Evolutionary conservation across 2,888 invertebrate genomes (phyloP).

Genomic region (Gerosis bhagava): DNA sequence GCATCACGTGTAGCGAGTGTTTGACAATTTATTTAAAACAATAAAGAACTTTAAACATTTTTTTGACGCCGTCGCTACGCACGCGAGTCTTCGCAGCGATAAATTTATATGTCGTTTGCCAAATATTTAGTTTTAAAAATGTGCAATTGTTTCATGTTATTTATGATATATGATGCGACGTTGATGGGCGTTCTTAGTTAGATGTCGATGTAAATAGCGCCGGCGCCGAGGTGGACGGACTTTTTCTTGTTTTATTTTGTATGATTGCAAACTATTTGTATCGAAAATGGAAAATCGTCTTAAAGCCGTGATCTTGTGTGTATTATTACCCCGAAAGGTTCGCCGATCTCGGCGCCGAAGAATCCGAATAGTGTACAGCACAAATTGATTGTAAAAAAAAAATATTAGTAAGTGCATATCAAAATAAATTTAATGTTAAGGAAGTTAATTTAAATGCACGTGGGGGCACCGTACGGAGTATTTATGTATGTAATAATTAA

Average conservation of each 20-base stretch:
- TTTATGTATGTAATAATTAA: too few relatives aligned
- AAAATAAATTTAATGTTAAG: conserved; percentile 76
- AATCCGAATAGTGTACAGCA: conserved; percentile 67
- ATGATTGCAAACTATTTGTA: too few relatives aligned
- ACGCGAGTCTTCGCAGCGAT: conserved; percentile 6
- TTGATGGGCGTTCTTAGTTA: conserved; percentile 52
- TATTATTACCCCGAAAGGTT: conserved; percentile 10
- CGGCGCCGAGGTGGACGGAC: conserved; percentile 49
- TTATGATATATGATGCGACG: conserved; percentile 58
- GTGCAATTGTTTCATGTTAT: conserved; percentile 44
- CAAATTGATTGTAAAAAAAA: conserved; percentile 77
- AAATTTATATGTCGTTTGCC: conserved; percentile 60
- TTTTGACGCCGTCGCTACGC: conserved; percentile 1
- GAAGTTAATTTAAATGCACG: conserved; percentile 61
- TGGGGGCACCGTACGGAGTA: conserved; percentile 40
- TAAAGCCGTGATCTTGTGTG: too few relatives aligned
- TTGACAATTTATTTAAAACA: too few relatives aligned
- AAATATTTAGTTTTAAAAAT: conserved; percentile 67
- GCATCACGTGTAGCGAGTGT: too few relatives aligned
- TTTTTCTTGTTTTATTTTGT: conserved; percentile 13
- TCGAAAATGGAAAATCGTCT: too few relatives aligned
- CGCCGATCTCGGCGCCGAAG: conserved; percentile 26
- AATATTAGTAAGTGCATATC: conserved; percentile 77
- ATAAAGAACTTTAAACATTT: too few relatives aligned
- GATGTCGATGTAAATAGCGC: conserved; percentile 68